Base-by-base conservation (phyloP, 2,113 vertebrate species). In the Apteryx mantelli region DNA sequence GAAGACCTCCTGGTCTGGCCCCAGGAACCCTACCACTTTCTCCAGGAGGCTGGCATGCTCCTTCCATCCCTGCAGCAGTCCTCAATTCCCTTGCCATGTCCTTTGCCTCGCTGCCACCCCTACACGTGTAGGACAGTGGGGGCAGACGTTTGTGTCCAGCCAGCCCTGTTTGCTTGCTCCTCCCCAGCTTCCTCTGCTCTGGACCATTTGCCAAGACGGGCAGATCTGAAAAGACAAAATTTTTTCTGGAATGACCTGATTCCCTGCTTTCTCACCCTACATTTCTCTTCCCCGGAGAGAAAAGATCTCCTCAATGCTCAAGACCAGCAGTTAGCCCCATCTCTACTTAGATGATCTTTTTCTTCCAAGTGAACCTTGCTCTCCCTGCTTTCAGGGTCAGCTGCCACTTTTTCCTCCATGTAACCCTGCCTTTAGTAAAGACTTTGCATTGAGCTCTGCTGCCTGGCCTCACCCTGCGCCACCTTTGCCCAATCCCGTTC, bases 51-150 rank as follows among this genome's bases (percentile, higher is more conserved):
- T 2, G 8, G 34, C 7, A 18, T 22, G n/a, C 4, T 56, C 55
- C 55, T 66, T 30, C 55, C 34, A 40, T 36, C 40, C 63, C 5
- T 2, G 46, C 40, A 9, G 4, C 9, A 1, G 1, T 20, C 32
- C 21, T 48, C 22, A 13, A 1, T 8, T 40, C 48, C 46, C 70
- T 32, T 13, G 5, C 56, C 3, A 3, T 12, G 6, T 82, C 66
- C 40, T 66, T 25, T 3, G 44, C n/a, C 26, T 65, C 0, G 0
- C 42, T 44, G 78, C 42, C 44, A 9, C 18, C 68, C 16, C 5
- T 34, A 34, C 1, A 32, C 8, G 0, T 1, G 1, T 22, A 0
- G 3, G 78, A 34, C 2, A 2, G 56, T 0, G 0, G 0, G n/a
- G 61, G 40, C 5, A 56, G 40, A 60, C 20, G 5, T 19, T 22